Percentiles rank a stretch among this genome's conserved stretches.
These are phyloP conservation scores for Zoanthus sociatus DNA, from an alignment of 92 coral and sea anemone species.

Conservation along the genomic window DNA sequence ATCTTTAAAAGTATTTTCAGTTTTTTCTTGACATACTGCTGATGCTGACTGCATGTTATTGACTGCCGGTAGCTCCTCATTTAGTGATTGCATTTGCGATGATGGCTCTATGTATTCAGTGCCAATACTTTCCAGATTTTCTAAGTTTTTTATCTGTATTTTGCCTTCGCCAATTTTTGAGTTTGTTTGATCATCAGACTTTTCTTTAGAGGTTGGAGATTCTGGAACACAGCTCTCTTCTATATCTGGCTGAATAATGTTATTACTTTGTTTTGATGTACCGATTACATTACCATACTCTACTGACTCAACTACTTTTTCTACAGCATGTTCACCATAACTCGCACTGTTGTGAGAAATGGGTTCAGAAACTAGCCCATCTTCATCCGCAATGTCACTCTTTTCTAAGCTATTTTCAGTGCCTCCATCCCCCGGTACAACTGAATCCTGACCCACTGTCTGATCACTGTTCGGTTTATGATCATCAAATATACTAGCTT, in stretches of 20 bases:
- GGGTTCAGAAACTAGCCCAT: neutral
- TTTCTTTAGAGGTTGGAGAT: neutral
- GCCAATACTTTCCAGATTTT: neutral
- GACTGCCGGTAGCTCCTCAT: neutral
- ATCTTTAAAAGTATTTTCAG: neutral
- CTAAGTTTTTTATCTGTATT: neutral
- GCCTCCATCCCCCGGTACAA: neutral
- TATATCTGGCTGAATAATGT: neutral
- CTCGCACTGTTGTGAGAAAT: neutral
- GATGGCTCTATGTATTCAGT: neutral
- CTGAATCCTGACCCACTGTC: neutral
- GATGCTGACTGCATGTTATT: neutral
- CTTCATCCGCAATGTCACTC: neutral
- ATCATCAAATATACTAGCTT: neutral
- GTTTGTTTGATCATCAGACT: neutral
- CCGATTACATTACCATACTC: neutral
- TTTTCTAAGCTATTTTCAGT: neutral
- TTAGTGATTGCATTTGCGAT: neutral
- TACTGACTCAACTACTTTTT: neutral
- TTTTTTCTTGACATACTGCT: neutral
- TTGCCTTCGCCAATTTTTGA: neutral
- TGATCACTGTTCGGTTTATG: neutral
- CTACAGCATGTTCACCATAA: neutral
- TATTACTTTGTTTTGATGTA: neutral
- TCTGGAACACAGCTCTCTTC: neutral